These are phyloP conservation scores for Lottia scabra DNA, from an alignment of 2,888 invertebrate genomes.

Conservation along the genomic window DNA sequence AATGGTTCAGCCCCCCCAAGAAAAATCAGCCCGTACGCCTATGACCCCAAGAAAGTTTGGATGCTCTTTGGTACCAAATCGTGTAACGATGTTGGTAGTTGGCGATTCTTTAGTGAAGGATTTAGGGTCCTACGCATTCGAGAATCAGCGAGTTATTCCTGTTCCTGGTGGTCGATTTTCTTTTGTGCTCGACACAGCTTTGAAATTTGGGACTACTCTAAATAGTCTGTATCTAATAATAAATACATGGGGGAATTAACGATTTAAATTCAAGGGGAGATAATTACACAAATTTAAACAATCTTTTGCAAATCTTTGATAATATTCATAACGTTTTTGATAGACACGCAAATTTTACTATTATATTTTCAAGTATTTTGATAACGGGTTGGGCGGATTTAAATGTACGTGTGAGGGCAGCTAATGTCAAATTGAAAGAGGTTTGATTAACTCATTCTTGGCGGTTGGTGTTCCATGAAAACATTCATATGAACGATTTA, in stretches of 20 bases:
- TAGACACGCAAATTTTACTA: neutral
- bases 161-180: neutral
- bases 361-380: neutral
- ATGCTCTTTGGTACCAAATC: neutral
- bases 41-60: no score
- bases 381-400: neutral
- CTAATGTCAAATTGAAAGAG: neutral
- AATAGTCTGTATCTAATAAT: neutral
- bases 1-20: no score
- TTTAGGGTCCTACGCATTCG: neutral
- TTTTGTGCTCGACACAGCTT: neutral
- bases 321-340: neutral
- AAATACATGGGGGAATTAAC: neutral
- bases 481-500: neutral
- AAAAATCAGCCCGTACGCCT: no score
- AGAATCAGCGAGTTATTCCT: neutral
- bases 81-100: neutral
- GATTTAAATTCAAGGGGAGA: neutral
- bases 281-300: neutral
- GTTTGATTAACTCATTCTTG: neutral
- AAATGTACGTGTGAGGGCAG: neutral
- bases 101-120: neutral
- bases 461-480: neutral
- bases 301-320: neutral
- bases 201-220: neutral